Evolutionary conservation across 2,113 vertebrate species (phyloP), one percentile per base, ranked within the genome.

Genomic region (Pachycephala philippinensis): DNA sequence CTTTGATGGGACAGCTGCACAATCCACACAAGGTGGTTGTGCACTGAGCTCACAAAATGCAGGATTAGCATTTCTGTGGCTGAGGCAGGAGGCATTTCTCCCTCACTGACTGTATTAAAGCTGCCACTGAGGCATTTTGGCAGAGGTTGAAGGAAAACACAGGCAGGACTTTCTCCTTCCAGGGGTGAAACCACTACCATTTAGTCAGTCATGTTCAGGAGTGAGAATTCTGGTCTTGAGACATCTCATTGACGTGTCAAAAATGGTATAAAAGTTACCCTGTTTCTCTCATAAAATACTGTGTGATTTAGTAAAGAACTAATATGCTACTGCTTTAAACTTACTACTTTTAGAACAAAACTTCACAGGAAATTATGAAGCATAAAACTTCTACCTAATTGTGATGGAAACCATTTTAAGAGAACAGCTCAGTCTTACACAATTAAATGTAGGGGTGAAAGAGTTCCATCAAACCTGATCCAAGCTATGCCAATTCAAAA

Each of bases 181-280:
- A 33, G 24, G 27, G 42, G 30, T 68, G 44, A 54, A 87, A 60
- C 10, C 20, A 59, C 17, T 61, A 53, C 31, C 26, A 5, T 23
- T 24, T 19, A 44, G n/a, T 31, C 2, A 64, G 35, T 42, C 7
- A 6, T 9, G 15, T 37, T n/a, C 57, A 57, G 54, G 50, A 59
- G 35, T 7, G 26, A 44, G 24, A 60, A 37, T 49, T 84, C 49
- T 49, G 26, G 31, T 39, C 76, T 47, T 3, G 23, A 54, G 21
- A 15, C 0, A 1, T 6, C 40, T 49, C 8, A 53, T 0, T 77
- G 45, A 49, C 10, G 8, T 9, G 11, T 42, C 37, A 71, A 47
- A 72, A 53, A 22, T 4, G 20, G 42, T 27, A 60, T 15, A 71
- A 65, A 89, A 78, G 27, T 44, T 16, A 77, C 33, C 22, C 49